Evolutionary conservation across 2,888 invertebrate species (phyloP), one percentile per base, ranked within the genome.

Genomic region (Xylophagus ater): DNA sequence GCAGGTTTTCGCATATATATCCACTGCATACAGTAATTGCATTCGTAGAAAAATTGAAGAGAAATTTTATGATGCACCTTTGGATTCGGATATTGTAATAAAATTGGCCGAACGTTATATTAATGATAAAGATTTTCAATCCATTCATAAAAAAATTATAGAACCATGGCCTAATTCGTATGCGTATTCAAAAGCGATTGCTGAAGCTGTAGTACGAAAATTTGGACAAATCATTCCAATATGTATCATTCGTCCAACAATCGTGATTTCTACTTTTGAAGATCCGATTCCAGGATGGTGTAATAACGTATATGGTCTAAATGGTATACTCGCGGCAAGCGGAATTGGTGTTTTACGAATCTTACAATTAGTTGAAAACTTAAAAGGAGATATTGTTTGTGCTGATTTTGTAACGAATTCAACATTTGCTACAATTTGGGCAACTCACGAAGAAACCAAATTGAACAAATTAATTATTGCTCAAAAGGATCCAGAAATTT

Each of bases 401-500:
- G 46, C 45, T 15, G 49, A 49, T 42, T 45, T 39, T 38, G 45
- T 46, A 1, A 36, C 41, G 2, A 47, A 49, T 32, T 26, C 43
- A 14, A 47, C 45, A 12, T 24, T 49, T 9, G 47, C 45, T 2
- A 31, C 38, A 2, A 31, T 42, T 6, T 49, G 47, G 45, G 28
- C 42, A 25, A 46, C 43, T 21, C 23, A 38, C 10, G 14, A n/a
- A n/a, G n/a, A n/a, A n/a, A n/a, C n/a, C n/a, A n/a, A n/a, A n/a
- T n/a, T n/a, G n/a, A n/a, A n/a, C n/a, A n/a, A n/a, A n/a, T n/a
- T n/a, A n/a, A n/a, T n/a, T n/a, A n/a, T n/a, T n/a, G n/a, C n/a
- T n/a, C n/a, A n/a, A n/a, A 26, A 33, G 7, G 42, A 49, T 30
- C 47, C 49, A 5, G 40, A 49, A 26, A 41, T 51, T 6, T 50